Percentiles rank a stretch among this genome's conserved stretches.
Evolutionary conservation across 2,797 vertebrate species (phyloP).

Genomic region (Melanotaenia parkinsoni): DNA sequence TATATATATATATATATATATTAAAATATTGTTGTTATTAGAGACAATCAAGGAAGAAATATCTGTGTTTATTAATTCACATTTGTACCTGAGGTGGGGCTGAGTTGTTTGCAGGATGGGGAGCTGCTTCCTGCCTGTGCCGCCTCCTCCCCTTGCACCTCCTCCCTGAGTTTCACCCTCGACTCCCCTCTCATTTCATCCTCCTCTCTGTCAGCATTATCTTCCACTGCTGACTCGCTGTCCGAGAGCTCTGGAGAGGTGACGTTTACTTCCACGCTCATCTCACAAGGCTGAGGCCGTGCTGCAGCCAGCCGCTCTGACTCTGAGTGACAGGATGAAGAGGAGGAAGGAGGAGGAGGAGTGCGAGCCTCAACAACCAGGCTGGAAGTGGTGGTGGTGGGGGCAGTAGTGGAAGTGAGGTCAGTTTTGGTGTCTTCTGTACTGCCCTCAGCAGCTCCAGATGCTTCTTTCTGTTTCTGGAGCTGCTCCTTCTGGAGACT

Average conservation of each 20-base stretch:
- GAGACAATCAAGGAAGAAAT: neutral
- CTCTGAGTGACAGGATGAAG: conserved; percentile 82
- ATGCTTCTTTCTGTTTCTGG: conserved; percentile 94
- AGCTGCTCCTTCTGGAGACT: conserved; percentile 98
- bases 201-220: conserved; percentile 90
- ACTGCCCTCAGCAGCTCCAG: conserved; percentile 76
- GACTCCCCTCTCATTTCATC: conserved; percentile 84
- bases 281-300: conserved; percentile 81
- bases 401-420: conserved; percentile 22
- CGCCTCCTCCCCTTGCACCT: conserved; percentile 81
- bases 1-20: too few species aligned
- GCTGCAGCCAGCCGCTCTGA: conserved; percentile 77
- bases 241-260: conserved; percentile 95
- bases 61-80: neutral
- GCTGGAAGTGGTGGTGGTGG: conserved; percentile 16
- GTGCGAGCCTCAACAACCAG: conserved; percentile 78
- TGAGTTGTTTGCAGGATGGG: conserved; percentile 88
- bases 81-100: conserved; percentile 90
- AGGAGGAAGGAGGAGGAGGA: conserved; percentile 78
- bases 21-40: neutral
- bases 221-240: conserved; percentile 91
- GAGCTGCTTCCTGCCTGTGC: conserved; percentile 80
- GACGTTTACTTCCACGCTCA: conserved; percentile 90
- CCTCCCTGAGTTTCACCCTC: conserved; percentile 84
- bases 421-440: conserved; percentile 86